These are phyloP conservation scores for Microplitis demolitor DNA, from an alignment of 1,140 invertebrate species.

Conservation along the genomic window DNA sequence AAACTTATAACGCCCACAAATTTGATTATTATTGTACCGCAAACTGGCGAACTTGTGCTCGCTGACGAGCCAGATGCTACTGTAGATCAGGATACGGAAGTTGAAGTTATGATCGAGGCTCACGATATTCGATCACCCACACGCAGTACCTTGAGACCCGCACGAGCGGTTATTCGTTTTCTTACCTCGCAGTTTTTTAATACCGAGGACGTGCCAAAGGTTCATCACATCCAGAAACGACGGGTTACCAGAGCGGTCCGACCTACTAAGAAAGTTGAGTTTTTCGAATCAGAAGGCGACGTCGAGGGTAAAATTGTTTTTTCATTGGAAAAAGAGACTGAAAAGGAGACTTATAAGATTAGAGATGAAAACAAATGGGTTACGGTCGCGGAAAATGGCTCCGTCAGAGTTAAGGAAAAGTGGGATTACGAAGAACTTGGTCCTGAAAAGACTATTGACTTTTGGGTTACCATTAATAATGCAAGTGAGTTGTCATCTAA, in stretches of 20 bases:
- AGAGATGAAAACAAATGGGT: slow-evolving; percentile 93
- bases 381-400: slow-evolving; percentile 87
- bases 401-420: slow-evolving; percentile 91
- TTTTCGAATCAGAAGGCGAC: slow-evolving; percentile 88
- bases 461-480: slow-evolving; percentile 94
- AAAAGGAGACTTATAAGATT: slow-evolving; percentile 91
- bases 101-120: slow-evolving; percentile 75
- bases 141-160: slow-evolving; percentile 69
- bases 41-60: slow-evolving; percentile 86
- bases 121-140: slow-evolving; percentile 80
- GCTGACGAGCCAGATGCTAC: slow-evolving; percentile 69
- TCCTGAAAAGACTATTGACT: slow-evolving; percentile 95
- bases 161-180: slow-evolving; percentile 78
- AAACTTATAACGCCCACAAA: slow-evolving; percentile 78
- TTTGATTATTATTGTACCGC: slow-evolving; percentile 84
- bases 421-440: slow-evolving; percentile 96
- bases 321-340: slow-evolving; percentile 88
- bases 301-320: slow-evolving; percentile 87
- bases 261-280: slow-evolving; percentile 90
- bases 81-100: slow-evolving; percentile 67
- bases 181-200: slow-evolving; percentile 62
- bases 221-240: slow-evolving; percentile 76
- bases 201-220: slow-evolving; percentile 39
- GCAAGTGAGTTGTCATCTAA: slow-evolving; percentile 65
- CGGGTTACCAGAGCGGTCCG: slow-evolving; percentile 85